These are phyloP conservation scores for Thelaira solivaga DNA, from an alignment of 2,888 invertebrate species.

Conservation along the genomic window DNA sequence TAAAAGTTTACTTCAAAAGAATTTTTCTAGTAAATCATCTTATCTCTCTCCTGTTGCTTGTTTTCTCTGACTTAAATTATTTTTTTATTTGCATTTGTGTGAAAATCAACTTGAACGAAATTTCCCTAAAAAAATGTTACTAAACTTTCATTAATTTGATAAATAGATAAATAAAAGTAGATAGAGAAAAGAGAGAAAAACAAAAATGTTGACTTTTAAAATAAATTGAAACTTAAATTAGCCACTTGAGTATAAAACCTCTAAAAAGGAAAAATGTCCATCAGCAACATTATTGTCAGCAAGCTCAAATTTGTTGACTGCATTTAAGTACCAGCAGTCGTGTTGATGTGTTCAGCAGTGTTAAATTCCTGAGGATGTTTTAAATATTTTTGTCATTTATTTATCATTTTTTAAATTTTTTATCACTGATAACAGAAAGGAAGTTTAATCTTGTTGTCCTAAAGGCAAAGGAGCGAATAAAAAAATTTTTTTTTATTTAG, in stretches of 20 bases:
- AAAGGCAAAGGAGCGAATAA: too few species aligned
- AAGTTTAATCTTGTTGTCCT: too few species aligned
- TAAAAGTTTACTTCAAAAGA: too few species aligned
- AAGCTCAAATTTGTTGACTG: constrained; percentile 8
- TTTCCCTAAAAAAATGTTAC: too few species aligned
- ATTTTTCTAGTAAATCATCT: too few species aligned
- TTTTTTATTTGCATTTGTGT: too few species aligned
- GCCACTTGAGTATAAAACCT: constrained; percentile 14
- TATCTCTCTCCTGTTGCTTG: too few species aligned
- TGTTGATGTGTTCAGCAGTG: constrained; percentile 49
- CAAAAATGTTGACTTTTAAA: constrained; percentile 6
- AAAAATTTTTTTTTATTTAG: too few species aligned
- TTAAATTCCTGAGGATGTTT: constrained; percentile 2
- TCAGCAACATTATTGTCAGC: background rate
- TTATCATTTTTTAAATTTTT: too few species aligned
- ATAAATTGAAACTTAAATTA: constrained; percentile 55
- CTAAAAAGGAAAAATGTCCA: background rate
- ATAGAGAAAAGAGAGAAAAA: background rate
- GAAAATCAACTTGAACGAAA: too few species aligned
- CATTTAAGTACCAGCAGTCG: constrained; percentile 34
- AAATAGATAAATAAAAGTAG: constrained; percentile 18
- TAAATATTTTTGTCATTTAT: constrained; percentile 1
- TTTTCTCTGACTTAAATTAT: too few species aligned
- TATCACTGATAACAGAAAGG: too few species aligned
- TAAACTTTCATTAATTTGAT: background rate